These are phyloP conservation scores for Hesperia comma DNA, from an alignment of 2,888 invertebrate species.

Conservation along the genomic window DNA sequence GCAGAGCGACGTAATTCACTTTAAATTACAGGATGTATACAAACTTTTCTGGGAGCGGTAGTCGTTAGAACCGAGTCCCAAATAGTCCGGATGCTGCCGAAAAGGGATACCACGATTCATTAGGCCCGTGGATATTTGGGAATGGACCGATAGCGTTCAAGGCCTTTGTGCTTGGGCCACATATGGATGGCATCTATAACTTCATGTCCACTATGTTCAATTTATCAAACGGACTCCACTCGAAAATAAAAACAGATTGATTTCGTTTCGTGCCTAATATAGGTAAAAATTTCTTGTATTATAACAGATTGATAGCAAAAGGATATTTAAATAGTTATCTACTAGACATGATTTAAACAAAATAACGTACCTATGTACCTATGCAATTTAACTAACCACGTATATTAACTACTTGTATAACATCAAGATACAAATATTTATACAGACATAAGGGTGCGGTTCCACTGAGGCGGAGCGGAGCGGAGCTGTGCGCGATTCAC, in stretches of 20 bases:
- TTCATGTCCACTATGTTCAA: slow-evolving; percentile 27
- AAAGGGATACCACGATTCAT: slow-evolving; percentile 52
- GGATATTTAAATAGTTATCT: too few species aligned
- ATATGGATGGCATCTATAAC: slow-evolving; percentile 10
- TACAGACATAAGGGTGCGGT: too few species aligned
- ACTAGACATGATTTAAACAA: too few species aligned
- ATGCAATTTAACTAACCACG: too few species aligned
- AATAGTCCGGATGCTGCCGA: slow-evolving; percentile 52
- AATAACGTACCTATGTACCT: too few species aligned
- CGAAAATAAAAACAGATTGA: slow-evolving; percentile 20
- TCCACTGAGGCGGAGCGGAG: too few species aligned
- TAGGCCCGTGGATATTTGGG: slow-evolving; percentile 51
- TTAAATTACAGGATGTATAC: slow-evolving; percentile 41
- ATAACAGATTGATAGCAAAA: too few species aligned
- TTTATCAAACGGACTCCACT: slow-evolving; percentile 25
- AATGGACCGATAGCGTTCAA: slow-evolving; percentile 55
- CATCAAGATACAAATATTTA: too few species aligned
- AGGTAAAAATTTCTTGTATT: too few species aligned
- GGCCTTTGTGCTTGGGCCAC: slow-evolving; percentile 46
- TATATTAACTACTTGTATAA: too few species aligned
- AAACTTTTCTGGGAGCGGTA: slow-evolving; percentile 52
- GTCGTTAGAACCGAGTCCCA: slow-evolving; percentile 49
- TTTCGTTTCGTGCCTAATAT: neutral
- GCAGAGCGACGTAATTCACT: slow-evolving; percentile 36
- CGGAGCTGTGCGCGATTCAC: too few species aligned